Evolutionary conservation across 2,888 invertebrate species (phyloP).

Genomic region (Bugula neritina): DNA sequence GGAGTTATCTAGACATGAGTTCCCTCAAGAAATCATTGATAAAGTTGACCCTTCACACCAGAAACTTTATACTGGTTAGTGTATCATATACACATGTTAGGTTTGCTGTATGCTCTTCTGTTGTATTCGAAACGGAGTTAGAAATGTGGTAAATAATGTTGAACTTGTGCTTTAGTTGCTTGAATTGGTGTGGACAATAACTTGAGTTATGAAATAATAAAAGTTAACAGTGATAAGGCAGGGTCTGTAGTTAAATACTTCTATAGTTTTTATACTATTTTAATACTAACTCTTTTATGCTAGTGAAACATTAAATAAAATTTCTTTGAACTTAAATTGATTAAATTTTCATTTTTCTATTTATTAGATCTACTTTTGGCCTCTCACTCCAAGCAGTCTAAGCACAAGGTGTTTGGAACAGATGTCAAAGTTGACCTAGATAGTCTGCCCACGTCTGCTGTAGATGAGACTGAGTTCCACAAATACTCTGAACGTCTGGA

Average conservation of each 20-base stretch:
- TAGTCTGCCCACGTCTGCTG: neutral
- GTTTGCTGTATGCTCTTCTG: neutral
- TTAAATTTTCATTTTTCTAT: too few species aligned
- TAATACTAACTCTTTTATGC: too few species aligned
- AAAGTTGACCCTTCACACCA: neutral
- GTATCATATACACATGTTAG: neutral
- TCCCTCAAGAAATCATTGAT: slow-evolving; percentile 3
- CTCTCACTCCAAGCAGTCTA: neutral
- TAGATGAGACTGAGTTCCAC: slow-evolving; percentile 3
- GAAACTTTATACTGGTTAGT: neutral
- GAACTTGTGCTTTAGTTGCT: too few species aligned
- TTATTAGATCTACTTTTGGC: neutral
- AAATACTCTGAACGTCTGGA: slow-evolving; percentile 25
- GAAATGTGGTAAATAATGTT: too few species aligned
- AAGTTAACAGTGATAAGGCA: too few species aligned
- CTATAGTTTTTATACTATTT: too few species aligned
- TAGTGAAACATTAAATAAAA: too few species aligned
- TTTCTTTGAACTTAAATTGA: too few species aligned
- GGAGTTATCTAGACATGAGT: neutral
- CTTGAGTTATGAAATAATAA: too few species aligned
- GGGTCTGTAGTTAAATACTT: too few species aligned
- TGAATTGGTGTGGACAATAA: too few species aligned
- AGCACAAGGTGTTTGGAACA: neutral
- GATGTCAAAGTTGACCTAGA: slow-evolving; percentile 26
- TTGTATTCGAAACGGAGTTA: too few species aligned